Evolutionary conservation across 2,888 invertebrate genomes (phyloP).

Genomic region (Euclidia mi): DNA sequence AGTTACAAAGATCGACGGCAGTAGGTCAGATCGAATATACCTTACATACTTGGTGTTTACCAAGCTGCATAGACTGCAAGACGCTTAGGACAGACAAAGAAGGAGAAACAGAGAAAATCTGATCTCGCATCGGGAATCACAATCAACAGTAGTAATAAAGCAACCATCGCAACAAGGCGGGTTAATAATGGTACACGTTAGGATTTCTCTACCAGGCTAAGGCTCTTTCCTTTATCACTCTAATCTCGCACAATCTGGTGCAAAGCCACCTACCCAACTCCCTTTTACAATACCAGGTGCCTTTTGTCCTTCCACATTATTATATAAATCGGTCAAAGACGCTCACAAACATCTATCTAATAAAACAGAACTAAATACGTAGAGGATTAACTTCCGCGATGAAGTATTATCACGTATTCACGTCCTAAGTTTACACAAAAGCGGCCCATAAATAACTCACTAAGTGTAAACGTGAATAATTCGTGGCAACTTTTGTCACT

Average conservation of each 20-base stretch:
- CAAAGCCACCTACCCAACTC: constrained; percentile 2
- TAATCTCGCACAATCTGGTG: constrained; percentile 1
- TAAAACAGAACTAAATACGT: constrained; percentile 9
- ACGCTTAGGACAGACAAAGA: too few species aligned
- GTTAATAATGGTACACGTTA: too few species aligned
- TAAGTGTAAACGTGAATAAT: constrained; percentile 46
- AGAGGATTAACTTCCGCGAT: constrained; percentile 18
- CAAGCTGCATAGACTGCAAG: too few species aligned
- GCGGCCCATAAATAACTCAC: constrained; percentile 48
- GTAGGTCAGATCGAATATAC: too few species aligned
- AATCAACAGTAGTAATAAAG: too few species aligned
- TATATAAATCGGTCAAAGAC: constrained; percentile 15
- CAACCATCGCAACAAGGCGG: too few species aligned
- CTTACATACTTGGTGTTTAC: too few species aligned
- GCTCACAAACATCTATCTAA: constrained; percentile 8
- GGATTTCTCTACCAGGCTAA: background rate
- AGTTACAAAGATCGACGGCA: too few species aligned
- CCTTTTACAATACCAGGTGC: background rate
- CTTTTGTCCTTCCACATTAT: constrained; percentile 9
- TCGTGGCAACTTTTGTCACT: constrained; percentile 37
- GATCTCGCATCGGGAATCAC: too few species aligned
- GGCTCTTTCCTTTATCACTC: background rate
- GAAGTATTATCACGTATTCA: constrained; percentile 37
- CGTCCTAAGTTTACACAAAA: constrained; percentile 39
- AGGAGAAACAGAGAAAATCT: too few species aligned